Percentiles rank a stretch among this genome's conserved stretches.
phyloP scores from a whole-genome alignment of 1,140 invertebrate genomes.

The Sinella curviseta region DNA sequence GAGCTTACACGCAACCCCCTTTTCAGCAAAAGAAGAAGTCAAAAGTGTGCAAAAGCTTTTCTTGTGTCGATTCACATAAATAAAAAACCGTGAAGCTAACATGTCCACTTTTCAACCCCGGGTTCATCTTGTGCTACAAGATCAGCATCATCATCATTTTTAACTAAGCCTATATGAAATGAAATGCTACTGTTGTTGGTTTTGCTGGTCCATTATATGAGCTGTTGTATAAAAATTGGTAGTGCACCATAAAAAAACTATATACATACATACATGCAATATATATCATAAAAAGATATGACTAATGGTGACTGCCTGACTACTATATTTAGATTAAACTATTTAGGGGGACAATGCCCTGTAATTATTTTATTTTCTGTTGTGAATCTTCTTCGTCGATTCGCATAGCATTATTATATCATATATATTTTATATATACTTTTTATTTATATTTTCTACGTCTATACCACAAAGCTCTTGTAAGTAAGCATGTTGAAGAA shows the following conservation, averaged over 20 bases:
- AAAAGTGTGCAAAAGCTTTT: not conserved
- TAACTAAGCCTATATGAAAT: not conserved
- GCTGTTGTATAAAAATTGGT: too few relatives aligned
- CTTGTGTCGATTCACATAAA: too few relatives aligned
- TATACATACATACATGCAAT: too few relatives aligned
- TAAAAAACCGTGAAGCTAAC: not conserved
- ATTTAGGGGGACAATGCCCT: conserved; percentile 18
- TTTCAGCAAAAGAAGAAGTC: not conserved
- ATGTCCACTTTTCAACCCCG: not conserved
- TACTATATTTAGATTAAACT: not conserved
- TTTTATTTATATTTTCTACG: too few relatives aligned
- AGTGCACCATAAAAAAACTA: too few relatives aligned
- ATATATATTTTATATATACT: too few relatives aligned
- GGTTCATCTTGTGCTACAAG: not conserved
- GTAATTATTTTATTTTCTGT: conserved; percentile 24
- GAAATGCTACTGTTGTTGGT: not conserved
- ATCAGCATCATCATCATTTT: not conserved
- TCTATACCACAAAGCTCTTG: too few relatives aligned
- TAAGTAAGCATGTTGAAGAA: too few relatives aligned
- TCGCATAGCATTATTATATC: too few relatives aligned
- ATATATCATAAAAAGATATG: not conserved
- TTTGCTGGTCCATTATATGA: too few relatives aligned
- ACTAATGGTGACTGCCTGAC: not conserved
- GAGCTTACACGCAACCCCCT: conserved; percentile 1
- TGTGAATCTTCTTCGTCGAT: not conserved